Percentiles rank a stretch among this genome's conserved stretches.
These are phyloP conservation scores for Cynodonichthys magdalenae DNA, from an alignment of 2,797 vertebrate species.

Conservation along the genomic window DNA sequence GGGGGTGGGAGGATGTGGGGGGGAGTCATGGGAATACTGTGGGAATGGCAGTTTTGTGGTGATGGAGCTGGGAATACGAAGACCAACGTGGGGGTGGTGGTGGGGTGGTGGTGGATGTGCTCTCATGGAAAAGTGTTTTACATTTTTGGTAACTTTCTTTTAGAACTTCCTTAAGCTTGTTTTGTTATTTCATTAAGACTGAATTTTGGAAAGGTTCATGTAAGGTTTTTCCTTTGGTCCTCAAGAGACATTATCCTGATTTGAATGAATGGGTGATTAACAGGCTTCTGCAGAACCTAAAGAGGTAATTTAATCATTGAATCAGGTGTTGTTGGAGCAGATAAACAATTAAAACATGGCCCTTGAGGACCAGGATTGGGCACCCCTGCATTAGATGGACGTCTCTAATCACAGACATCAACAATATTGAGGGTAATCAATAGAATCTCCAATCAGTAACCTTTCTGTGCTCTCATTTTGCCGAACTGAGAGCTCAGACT, in stretches of 20 bases:
- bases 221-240: constrained; percentile 49
- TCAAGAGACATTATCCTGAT: neutral
- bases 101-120: constrained; percentile 30
- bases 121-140: constrained; percentile 44
- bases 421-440: no score
- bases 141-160: constrained; percentile 49
- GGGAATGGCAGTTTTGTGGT: constrained; percentile 69
- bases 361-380: no score
- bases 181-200: constrained; percentile 11
- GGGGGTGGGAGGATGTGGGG: constrained; percentile 44
- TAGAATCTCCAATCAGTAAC: no score
- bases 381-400: neutral
- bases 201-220: constrained; percentile 51
- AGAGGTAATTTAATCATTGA: neutral
- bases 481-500: constrained; percentile 30
- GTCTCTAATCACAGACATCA: neutral
- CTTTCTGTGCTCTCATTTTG: constrained; percentile 9
- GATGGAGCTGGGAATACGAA: constrained; percentile 57
- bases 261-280: no score
- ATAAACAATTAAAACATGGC: no score
- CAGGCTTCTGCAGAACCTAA: no score
- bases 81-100: constrained; percentile 27
- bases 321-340: no score
- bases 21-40: constrained; percentile 78
- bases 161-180: constrained; percentile 37